Conservation (phyloP, 2,113 vertebrate genomes). For the Chaetodon trifascialis region DNA sequence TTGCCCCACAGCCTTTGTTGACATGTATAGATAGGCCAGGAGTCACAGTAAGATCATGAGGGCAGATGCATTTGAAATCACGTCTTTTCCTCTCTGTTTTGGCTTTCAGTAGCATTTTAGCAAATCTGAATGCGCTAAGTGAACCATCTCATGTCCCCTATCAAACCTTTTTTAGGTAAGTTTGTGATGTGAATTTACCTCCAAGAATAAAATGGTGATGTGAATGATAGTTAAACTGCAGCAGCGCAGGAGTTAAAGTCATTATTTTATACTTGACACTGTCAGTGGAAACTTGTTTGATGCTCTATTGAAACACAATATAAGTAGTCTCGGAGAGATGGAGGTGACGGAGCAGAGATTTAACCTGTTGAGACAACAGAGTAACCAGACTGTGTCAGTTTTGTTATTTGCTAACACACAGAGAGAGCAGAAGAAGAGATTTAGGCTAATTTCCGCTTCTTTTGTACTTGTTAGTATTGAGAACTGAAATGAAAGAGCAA, state of each 20-base stretch:
- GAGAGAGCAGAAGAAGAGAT: not conserved
- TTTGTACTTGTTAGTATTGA: not conserved
- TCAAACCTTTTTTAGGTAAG: too few species aligned
- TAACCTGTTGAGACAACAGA: constrained; percentile 52
- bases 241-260: not conserved
- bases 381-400: constrained; percentile 8
- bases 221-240: not conserved
- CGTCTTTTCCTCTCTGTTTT: not conserved
- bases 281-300: not conserved
- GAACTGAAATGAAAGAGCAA: not conserved
- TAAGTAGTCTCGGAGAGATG: not conserved
- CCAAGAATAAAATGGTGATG: not conserved
- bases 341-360: constrained; percentile 9
- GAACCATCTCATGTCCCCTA: too few species aligned
- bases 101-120: not conserved
- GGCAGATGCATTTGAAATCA: too few species aligned
- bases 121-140: too few species aligned
- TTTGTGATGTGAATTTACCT: too few species aligned
- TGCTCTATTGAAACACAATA: not conserved
- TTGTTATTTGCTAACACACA: constrained; percentile 29
- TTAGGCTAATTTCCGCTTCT: not conserved
- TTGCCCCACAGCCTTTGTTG: constrained; percentile 51
- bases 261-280: not conserved
- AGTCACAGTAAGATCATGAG: too few species aligned
- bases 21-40: constrained; percentile 7